phyloP scores from a whole-genome alignment of 2,888 invertebrate species.

The Agrotis segetum region DNA sequence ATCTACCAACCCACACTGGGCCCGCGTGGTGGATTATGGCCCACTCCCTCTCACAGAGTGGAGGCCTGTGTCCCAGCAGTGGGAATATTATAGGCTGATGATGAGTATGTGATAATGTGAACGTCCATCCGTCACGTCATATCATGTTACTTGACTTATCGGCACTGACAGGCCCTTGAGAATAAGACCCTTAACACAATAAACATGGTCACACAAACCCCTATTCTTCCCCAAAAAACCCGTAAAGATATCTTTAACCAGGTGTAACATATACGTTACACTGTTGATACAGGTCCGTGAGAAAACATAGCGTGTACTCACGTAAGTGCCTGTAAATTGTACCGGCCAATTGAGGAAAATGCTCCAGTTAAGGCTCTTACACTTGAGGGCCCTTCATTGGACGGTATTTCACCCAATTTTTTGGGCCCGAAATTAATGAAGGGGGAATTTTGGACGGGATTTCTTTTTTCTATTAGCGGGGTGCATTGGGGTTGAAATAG shows the following conservation, averaged over 20 bases:
- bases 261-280: constrained; percentile 19
- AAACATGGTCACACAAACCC: too few relatives aligned
- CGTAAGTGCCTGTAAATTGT: constrained; percentile 35
- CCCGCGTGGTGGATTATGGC: too few relatives aligned
- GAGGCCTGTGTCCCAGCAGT: too few relatives aligned
- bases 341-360: constrained; percentile 38
- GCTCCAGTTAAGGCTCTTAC: constrained; percentile 14
- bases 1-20: too few relatives aligned
- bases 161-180: too few relatives aligned
- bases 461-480: constrained; percentile 6
- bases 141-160: too few relatives aligned
- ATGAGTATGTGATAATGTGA: too few relatives aligned
- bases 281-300: constrained; percentile 28
- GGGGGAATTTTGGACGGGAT: neutral
- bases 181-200: too few relatives aligned
- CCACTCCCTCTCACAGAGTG: too few relatives aligned
- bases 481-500: neutral
- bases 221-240: neutral
- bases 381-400: constrained; percentile 23
- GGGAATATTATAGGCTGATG: too few relatives aligned
- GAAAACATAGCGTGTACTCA: constrained; percentile 43
- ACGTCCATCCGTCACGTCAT: too few relatives aligned
- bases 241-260: constrained; percentile 15
- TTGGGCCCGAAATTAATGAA: constrained; percentile 22
- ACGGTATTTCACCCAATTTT: constrained; percentile 27